Percentiles rank a stretch among this genome's conserved stretches.
phyloP scores from a whole-genome alignment of 2,888 invertebrate genomes.

The Erynnis tages region DNA sequence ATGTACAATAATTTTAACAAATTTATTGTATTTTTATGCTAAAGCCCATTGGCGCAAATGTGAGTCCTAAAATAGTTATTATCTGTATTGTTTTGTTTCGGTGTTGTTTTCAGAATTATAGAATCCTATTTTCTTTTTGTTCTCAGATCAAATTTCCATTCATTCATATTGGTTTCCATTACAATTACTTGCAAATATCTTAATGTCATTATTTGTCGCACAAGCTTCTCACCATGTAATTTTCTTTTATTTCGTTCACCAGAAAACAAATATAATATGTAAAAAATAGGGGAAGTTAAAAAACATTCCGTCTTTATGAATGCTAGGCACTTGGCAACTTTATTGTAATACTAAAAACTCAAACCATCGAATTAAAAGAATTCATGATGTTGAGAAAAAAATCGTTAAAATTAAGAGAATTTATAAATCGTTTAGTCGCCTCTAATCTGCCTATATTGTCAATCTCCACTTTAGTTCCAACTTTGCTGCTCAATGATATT shows the following conservation, averaged over 20 bases:
- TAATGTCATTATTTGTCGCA: slow-evolving; percentile 4
- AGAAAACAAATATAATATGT: slow-evolving; percentile 4
- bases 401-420: too few relatives aligned
- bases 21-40: slow-evolving; percentile 25
- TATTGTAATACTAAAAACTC: too few relatives aligned
- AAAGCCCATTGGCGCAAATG: slow-evolving; percentile 25
- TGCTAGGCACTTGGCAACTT: too few relatives aligned
- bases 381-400: too few relatives aligned
- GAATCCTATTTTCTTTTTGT: slow-evolving; percentile 4
- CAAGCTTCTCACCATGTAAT: slow-evolving; percentile 17
- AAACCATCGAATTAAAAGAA: too few relatives aligned
- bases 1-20: slow-evolving; percentile 14
- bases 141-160: slow-evolving; percentile 1
- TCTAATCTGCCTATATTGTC: too few relatives aligned
- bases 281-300: too few relatives aligned
- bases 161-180: slow-evolving; percentile 5
- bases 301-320: too few relatives aligned
- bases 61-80: slow-evolving; percentile 13
- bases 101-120: slow-evolving; percentile 11
- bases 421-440: too few relatives aligned
- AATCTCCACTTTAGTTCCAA: too few relatives aligned
- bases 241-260: slow-evolving; percentile 18
- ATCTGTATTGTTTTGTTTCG: slow-evolving; percentile 10
- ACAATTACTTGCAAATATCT: background rate
- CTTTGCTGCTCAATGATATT: background rate